Percentiles rank a stretch among this genome's conserved stretches.
Evolutionary conservation across 2,888 invertebrate genomes (phyloP).

Genomic region (Steinernema carpocapsae): DNA sequence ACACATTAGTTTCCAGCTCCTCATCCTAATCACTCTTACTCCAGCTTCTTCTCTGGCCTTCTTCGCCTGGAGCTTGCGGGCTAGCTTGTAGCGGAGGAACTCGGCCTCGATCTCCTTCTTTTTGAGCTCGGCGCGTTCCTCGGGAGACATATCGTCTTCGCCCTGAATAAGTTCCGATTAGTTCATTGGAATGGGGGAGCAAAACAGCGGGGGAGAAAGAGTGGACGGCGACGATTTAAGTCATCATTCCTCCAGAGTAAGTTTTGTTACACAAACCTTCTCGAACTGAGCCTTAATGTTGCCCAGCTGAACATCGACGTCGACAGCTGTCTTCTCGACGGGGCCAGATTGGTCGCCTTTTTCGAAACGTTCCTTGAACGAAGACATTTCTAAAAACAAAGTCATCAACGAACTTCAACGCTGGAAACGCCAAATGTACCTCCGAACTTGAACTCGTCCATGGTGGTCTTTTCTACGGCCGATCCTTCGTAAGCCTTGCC

Average conservation of each 20-base stretch:
- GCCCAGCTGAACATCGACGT: conserved; percentile 62
- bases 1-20: neutral
- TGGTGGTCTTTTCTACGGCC: conserved; percentile 58
- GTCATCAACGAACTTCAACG: neutral
- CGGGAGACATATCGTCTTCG: conserved; percentile 64
- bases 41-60: conserved; percentile 39
- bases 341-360: conserved; percentile 49
- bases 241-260: neutral
- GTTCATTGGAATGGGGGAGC: neutral
- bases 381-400: conserved; percentile 56
- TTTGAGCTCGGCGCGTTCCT: conserved; percentile 64
- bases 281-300: conserved; percentile 66
- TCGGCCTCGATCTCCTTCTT: conserved; percentile 67
- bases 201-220: conserved; percentile 26
- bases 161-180: conserved; percentile 35
- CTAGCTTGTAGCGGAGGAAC: conserved; percentile 66
- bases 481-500: conserved; percentile 63
- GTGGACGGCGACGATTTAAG: neutral
- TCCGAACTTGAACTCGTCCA: conserved; percentile 62
- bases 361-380: conserved; percentile 68
- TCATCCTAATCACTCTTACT: neutral
- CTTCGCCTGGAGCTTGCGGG: conserved; percentile 60
- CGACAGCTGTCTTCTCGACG: conserved; percentile 57
- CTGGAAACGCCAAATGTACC: conserved; percentile 45
- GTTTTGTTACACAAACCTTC: conserved; percentile 50